Conservation (phyloP, 2,113 vertebrate species). For the Oceanites oceanicus region DNA sequence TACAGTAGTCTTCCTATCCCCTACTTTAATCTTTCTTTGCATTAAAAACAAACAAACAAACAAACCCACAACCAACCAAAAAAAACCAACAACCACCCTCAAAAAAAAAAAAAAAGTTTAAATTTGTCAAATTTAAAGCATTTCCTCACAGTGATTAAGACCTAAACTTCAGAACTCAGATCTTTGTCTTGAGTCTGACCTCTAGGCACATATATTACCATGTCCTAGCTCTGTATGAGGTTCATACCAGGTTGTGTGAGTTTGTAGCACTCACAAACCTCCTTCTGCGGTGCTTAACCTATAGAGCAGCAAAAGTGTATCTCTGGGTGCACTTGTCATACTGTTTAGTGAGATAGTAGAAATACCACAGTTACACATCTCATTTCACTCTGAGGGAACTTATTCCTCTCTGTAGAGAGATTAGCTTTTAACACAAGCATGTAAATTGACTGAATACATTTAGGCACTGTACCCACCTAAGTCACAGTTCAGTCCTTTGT, state of each 20-base stretch:
- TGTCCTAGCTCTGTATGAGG: not conserved
- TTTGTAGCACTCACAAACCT: not conserved
- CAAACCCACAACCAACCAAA: not conserved
- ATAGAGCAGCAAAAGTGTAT: not conserved
- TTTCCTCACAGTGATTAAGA: not conserved
- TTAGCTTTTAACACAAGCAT: not conserved
- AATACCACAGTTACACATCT: not conserved
- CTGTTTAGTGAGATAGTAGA: not conserved
- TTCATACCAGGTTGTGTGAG: not conserved
- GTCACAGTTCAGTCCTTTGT: not conserved
- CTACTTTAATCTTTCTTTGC: not conserved
- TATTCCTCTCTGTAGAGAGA: not conserved
- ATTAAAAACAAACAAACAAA: not conserved
- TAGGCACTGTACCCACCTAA: not conserved
- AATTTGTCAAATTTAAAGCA: not conserved
- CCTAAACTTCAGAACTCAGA: not conserved
- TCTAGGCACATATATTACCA: not conserved
- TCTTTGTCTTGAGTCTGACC: not conserved
- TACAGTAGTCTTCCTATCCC: not conserved
- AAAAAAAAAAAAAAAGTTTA: too few species aligned
- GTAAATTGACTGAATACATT: not conserved
- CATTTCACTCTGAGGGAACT: not conserved
- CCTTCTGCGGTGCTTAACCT: not conserved
- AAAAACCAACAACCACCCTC: not conserved
- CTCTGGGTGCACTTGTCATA: not conserved